These are phyloP conservation scores for Crenichthys baileyi DNA, from an alignment of 2,797 vertebrate genomes.

Conservation along the genomic window DNA sequence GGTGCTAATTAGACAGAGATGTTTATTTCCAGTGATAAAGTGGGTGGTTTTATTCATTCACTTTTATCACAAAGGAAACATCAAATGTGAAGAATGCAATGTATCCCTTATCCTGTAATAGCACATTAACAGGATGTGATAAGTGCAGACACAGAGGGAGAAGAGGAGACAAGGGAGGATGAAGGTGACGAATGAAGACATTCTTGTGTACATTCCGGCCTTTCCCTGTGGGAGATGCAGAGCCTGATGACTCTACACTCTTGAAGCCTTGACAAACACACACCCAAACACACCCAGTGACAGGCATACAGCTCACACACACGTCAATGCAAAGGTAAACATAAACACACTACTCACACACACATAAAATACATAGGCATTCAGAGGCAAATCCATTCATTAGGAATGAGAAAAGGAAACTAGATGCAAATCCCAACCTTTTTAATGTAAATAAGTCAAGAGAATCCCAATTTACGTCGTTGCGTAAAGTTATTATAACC, in stretches of 20 bases:
- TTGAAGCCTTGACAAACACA: slow-evolving; percentile 18
- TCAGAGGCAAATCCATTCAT: slow-evolving; percentile 59
- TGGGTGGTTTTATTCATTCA: slow-evolving; percentile 33
- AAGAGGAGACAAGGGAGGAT: background rate
- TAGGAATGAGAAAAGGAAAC: slow-evolving; percentile 11
- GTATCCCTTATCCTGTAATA: slow-evolving; percentile 26
- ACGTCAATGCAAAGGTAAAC: background rate
- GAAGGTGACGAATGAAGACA: slow-evolving; percentile 33
- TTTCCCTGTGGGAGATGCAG: slow-evolving; percentile 44
- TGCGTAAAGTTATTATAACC: slow-evolving; percentile 7
- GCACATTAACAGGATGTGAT: slow-evolving; percentile 39
- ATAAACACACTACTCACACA: slow-evolving; percentile 15
- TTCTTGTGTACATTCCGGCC: slow-evolving; percentile 51
- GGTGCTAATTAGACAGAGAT: slow-evolving; percentile 31
- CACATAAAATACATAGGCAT: slow-evolving; percentile 9
- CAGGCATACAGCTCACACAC: slow-evolving; percentile 17
- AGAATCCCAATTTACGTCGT: slow-evolving; percentile 25
- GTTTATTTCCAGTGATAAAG: slow-evolving; percentile 47
- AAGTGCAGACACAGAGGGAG: slow-evolving; percentile 16
- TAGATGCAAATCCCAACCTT: slow-evolving; percentile 20
- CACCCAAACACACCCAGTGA: slow-evolving; percentile 17
- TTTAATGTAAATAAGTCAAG: slow-evolving; percentile 16
- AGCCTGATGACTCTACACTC: slow-evolving; percentile 38
- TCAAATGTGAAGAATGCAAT: slow-evolving; percentile 16
- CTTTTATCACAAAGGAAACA: slow-evolving; percentile 23